Base-by-base conservation (phyloP, 2,797 vertebrate genomes). In the Florisuga fusca region DNA sequence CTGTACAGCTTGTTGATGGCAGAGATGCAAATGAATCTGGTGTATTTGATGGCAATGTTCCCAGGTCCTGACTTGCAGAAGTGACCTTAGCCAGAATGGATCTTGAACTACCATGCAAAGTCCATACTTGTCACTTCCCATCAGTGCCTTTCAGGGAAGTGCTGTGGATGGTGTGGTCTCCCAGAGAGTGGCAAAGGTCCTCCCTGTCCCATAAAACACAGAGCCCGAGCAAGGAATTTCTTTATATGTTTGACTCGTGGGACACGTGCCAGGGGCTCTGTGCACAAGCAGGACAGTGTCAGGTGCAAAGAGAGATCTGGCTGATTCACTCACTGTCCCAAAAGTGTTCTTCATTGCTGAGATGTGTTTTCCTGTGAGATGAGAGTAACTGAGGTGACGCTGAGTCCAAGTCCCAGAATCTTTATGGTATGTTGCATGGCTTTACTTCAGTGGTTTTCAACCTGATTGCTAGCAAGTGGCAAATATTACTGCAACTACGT, bases 241-340 rank as follows among this genome's bases (percentile, higher is more conserved):
- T 25, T 45, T 15, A 29, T 0, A 0, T 6, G 12, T 61, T 53
- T 88, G 57, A 38, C 12, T 53, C 19, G 4, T 0, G 3, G 10
- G 48, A 67, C 5, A 1, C 0, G 1, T 43, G 18, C 15, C 7
- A 3, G 27, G 33, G 67, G 5, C 25, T 73, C 48, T 83, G 23
- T 59, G 54, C 20, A 12, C 11, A 25, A 53, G 20, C 10, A 61
- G 61, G n/a, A 55, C 19, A 14, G 12, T 12, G 6, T 14, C 51
- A 26, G 0, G 0, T 1, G 3, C 15, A 15, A n/a, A 90, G 66
- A 71, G 62, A 33, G 38, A 63, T 53, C 46, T 57, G 45, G 0
- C 59, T 63, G 29, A 63, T 71, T 77, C 27, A 21, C 26, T 84
- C 31, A 13, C 41, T 50, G 16, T 50, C 29, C 25, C 51, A 51